Base-by-base conservation (phyloP, 2,888 invertebrate genomes). In the Leucozona laternaria region DNA sequence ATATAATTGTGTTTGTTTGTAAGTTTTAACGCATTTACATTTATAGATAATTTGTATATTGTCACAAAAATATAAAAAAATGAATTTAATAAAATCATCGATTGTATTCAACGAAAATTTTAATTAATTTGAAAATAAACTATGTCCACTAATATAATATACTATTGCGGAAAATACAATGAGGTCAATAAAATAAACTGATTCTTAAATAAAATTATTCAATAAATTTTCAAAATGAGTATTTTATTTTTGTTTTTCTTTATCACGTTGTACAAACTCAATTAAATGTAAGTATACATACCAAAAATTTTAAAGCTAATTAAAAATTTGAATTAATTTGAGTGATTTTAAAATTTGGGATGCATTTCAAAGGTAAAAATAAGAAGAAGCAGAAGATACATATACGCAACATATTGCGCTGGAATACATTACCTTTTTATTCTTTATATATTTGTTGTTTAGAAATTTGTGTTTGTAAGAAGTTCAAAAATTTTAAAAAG, bases 51-150 rank as follows among this genome's bases (percentile, higher is more conserved):
- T 66, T 66, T 66, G 66, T 66, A 64, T 58, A 50, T 60, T 66
- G 66, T 70, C 60, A 71, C 60, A 55, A 77, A 73, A 25, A 7
- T 34, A 45, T 31, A 25, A 25, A 72, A 72, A 57, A 71, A 45
- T 40, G 53, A 71, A 70, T 53, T 77, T 70, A 45, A 60, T n/a
- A 75, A 86, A 2, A 40, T 15, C 79, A 78, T 70, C 77, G 71
- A 71, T 64, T 76, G 83, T 73, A 34, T 66, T 70, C 77, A 72
- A 82, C 75, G 78, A 79, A 81, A 79, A 83, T 25, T 10, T 64
- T 72, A 5, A 48, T 40, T 25, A 20, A 40, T 76, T 81, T 79
- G 45, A 72, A 72, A 43, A 71, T 58, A 70, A 55, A 84, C 75
- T 62, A 55, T 84, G 83, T 78, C 87, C 80, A 78, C 66, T 70